These are phyloP conservation scores for Microplitis manilae DNA, from an alignment of 2,888 invertebrate genomes.

Conservation along the genomic window DNA sequence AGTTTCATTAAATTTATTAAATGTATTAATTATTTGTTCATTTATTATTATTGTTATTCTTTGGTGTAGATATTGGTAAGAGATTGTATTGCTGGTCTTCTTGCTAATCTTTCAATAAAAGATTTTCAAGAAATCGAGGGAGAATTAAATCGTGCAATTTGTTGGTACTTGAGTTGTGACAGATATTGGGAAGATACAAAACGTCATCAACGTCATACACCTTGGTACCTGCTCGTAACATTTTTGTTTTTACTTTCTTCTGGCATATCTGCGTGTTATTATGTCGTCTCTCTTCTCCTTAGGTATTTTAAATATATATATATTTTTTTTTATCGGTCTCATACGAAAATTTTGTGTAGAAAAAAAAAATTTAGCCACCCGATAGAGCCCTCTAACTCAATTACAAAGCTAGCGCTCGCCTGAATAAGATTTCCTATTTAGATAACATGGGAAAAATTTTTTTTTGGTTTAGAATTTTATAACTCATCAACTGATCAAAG, in stretches of 20 bases:
- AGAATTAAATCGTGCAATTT: constrained; percentile 89
- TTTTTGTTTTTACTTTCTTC: constrained; percentile 86
- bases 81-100: constrained; percentile 86
- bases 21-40: constrained; percentile 51
- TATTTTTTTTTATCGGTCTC: too few species aligned
- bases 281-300: constrained; percentile 92
- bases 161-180: constrained; percentile 94
- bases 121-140: constrained; percentile 92
- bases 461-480: too few species aligned
- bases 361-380: too few species aligned
- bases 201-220: constrained; percentile 83
- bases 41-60: constrained; percentile 35
- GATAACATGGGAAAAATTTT: too few species aligned
- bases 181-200: constrained; percentile 91
- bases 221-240: constrained; percentile 85
- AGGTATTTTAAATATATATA: constrained; percentile 75
- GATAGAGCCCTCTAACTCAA: too few species aligned
- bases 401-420: too few species aligned
- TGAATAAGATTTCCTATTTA: too few species aligned
- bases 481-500: too few species aligned
- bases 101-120: constrained; percentile 85
- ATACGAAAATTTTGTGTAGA: too few species aligned
- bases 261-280: constrained; percentile 91
- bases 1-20: constrained; percentile 27
- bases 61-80: constrained; percentile 78